Evolutionary conservation across 2,888 invertebrate genomes (phyloP).

Genomic region (Sinodicranocentrus sp.): DNA sequence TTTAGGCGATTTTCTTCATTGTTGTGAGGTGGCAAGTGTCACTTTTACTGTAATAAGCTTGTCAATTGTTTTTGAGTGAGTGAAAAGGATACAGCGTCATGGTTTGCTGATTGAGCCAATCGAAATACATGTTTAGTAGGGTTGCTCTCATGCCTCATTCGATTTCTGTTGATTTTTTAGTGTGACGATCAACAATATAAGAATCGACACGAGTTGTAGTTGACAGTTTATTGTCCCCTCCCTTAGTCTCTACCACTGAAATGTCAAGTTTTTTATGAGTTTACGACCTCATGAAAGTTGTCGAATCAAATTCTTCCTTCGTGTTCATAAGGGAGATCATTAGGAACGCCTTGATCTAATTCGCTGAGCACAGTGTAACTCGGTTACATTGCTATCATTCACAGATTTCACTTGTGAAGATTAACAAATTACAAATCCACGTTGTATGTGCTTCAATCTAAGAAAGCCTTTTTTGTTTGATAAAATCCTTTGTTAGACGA

Average conservation of each 20-base stretch:
- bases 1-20: not conserved
- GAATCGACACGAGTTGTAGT: not conserved
- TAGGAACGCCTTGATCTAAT: constrained; percentile 22
- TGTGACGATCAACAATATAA: no score
- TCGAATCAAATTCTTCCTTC: no score
- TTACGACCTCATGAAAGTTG: constrained; percentile 1
- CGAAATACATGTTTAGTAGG: not conserved
- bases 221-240: not conserved
- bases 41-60: constrained; percentile 33
- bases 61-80: constrained; percentile 48
- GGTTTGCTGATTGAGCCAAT: constrained; percentile 21
- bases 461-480: no score
- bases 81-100: constrained; percentile 35
- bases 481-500: no score
- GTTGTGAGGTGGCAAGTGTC: constrained; percentile 37
- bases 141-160: not conserved
- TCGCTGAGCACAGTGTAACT: not conserved
- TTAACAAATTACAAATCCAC: no score
- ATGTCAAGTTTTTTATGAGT: constrained; percentile 5
- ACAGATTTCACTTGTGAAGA: constrained; percentile 15
- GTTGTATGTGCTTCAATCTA: no score
- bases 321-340: not conserved
- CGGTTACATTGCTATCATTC: not conserved
- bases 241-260: not conserved
- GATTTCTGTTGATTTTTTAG: no score